Percentiles rank a stretch among this genome's conserved stretches.
These are phyloP conservation scores for Sicus ferrugineus DNA, from an alignment of 2,888 invertebrate genomes.

Conservation along the genomic window DNA sequence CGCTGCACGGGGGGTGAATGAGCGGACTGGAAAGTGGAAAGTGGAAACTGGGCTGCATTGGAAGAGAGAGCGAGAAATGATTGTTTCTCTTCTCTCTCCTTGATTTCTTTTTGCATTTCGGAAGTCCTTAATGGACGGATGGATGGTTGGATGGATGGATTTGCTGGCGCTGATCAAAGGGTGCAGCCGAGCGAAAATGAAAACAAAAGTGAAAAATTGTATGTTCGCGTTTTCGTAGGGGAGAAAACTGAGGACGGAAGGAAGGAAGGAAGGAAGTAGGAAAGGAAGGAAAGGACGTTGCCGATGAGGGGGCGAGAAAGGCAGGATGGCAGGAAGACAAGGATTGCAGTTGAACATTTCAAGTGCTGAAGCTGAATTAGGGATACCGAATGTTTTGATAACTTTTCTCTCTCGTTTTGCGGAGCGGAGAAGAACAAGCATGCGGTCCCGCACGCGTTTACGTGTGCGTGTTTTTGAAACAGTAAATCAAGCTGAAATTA, in stretches of 20 bases:
- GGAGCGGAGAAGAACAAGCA: constrained; percentile 44
- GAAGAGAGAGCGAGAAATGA: constrained; percentile 10
- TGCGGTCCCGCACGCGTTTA: constrained; percentile 29
- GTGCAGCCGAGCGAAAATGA: constrained; percentile 34
- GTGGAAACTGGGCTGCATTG: constrained; percentile 3
- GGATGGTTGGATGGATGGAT: constrained; percentile 17
- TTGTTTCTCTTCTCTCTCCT: constrained; percentile 15
- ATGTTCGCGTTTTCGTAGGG: neutral
- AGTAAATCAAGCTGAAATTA: constrained; percentile 38
- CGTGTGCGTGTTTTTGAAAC: constrained; percentile 13
- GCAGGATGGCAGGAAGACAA: neutral
- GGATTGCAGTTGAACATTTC: constrained; percentile 16
- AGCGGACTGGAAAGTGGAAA: constrained; percentile 20
- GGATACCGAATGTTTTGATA: constrained; percentile 48
- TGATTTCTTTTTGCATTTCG: constrained; percentile 4
- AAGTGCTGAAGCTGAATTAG: constrained; percentile 23
- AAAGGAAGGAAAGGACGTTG: neutral
- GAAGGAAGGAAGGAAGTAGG: neutral
- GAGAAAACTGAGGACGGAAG: neutral
- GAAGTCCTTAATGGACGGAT: constrained; percentile 34
- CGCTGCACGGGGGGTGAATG: constrained; percentile 15
- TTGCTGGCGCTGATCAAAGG: constrained; percentile 35
- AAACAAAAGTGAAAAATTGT: constrained; percentile 25
- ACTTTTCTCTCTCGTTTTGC: no score
- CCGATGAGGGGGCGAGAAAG: neutral